Percentiles rank a stretch among this genome's conserved stretches.
These are phyloP conservation scores for Alces alces DNA, from an alignment of 2,113 vertebrate species.

Conservation along the genomic window DNA sequence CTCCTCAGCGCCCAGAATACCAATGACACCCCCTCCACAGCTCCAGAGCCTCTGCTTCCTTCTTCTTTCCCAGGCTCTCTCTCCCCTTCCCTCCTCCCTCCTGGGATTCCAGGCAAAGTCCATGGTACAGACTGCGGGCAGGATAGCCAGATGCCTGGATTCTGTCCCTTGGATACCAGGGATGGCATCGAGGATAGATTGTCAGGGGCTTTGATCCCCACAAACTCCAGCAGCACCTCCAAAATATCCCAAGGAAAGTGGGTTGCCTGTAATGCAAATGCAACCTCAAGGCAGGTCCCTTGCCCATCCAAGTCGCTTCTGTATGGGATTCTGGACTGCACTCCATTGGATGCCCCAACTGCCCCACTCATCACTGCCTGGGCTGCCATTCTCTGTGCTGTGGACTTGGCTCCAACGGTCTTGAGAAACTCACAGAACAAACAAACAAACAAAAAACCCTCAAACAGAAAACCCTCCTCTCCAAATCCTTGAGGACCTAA, in stretches of 20 bases:
- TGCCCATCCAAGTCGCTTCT: background rate
- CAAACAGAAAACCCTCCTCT: background rate
- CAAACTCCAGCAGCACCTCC: background rate
- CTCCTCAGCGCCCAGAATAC: constrained; percentile 40
- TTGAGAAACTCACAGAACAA: background rate
- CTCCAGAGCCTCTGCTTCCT: background rate
- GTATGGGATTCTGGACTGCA: background rate
- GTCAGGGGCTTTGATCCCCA: background rate
- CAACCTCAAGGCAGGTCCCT: background rate
- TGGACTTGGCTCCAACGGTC: background rate
- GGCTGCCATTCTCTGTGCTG: background rate
- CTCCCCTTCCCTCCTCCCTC: background rate
- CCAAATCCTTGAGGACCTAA: background rate
- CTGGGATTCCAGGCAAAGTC: constrained; percentile 29
- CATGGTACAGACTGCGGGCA: background rate
- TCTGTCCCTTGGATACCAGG: background rate
- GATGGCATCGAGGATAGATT: background rate
- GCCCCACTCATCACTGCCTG: background rate
- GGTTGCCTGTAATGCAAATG: background rate
- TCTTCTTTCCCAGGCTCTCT: constrained; percentile 58
- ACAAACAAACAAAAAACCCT: background rate
- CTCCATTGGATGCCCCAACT: background rate
- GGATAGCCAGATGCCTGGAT: constrained; percentile 7
- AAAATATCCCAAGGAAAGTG: background rate
- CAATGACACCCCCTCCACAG: constrained; percentile 15